Base-by-base conservation (phyloP, 2,113 vertebrate genomes). In the Ceuthmochares aereus region DNA sequence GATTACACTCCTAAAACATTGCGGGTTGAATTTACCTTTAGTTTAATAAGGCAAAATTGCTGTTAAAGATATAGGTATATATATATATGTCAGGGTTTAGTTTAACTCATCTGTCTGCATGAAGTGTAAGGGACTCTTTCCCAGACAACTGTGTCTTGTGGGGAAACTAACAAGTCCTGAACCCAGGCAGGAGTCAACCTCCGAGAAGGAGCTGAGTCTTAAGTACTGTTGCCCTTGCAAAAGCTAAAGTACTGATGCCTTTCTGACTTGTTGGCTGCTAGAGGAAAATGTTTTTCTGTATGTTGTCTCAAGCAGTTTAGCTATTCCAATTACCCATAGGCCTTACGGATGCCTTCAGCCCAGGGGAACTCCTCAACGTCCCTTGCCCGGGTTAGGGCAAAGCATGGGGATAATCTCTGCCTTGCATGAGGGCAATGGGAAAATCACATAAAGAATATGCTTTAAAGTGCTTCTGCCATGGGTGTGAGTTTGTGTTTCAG, bases 381-480 rank as follows among this genome's bases (percentile, higher is more conserved):
- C 74, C 15, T 37, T 3, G 4, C 12, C 40, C 21, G 54, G 37
- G 34, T 34, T 8, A 59, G n/a, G 58, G 32, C 30, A 51, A 51
- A 32, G 42, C 19, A 49, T 0, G 2, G 29, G 26, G 45, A 67
- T 32, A 14, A 6, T 47, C 36, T 36, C 16, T 40, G 32, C 29
- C 70, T 66, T 0, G 1, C 4, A 4, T 49, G 51, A 36, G 9
- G 17, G 14, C 27, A 34, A 27, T 30, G 52, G 40, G 14, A 55
- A 64, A 87, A n/a, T 55, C 22, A 40, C 30, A 42, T 9, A 20
- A 36, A 42, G 30, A 5, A 64, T n/a, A 40, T 45, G 19, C n/a
- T 68, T 74, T 37, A 26, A 4, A 25, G 9, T 1, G 0, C 9
- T 52, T 79, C 18, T 47, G n/a, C 40, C 36, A 54, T 0, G 3